Evolutionary conservation across 2,113 vertebrate species (phyloP), one percentile per base, ranked within the genome.

Genomic region (Nothobranchius furzeri): DNA sequence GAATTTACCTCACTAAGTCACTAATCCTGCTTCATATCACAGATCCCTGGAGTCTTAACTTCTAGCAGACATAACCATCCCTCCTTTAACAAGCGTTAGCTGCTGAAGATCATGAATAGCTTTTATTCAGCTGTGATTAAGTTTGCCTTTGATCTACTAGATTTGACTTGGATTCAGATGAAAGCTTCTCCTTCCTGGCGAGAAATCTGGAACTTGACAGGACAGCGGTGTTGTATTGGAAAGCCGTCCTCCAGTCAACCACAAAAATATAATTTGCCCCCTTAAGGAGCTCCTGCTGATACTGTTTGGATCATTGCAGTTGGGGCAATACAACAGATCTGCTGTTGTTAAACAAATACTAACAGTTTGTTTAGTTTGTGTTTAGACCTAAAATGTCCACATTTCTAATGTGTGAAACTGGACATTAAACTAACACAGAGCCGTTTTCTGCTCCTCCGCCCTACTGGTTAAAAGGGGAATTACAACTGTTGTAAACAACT

Each of bases 91-190:
- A 76, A 59, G 43, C 1, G 2, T 64, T 49, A 17, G 48, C 71
- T 46, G 46, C 65, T 20, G 68, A 64, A 58, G 59, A 67, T 67
- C 60, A 60, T 68, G 60, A 30, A 9, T 53, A 50, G 70, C 20
- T 52, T 60, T 49, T 59, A 59, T 75, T 68, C 58, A 48, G 56
- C 71, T 54, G 58, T 81, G 69, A 87, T 87, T 79, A 43, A 7
- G 75, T 84, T 89, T 81, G 67, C 66, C 58, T 80, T 40, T 54
- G 52, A 83, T 58, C 35, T 78, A 80, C 85, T 87, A 81, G 68
- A 87, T 87, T 72, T 56, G 43, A 59, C 56, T 72, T 75, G 66
- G 73, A 66, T 68, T 71, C 46, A 40, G 79, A 69, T 65, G 65
- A 65, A 79, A 81, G 66, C 63, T 48, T 72, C 79, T 65, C 59